phyloP scores from a whole-genome alignment of 2,888 invertebrate species.

The Azorinus chamasolen region DNA sequence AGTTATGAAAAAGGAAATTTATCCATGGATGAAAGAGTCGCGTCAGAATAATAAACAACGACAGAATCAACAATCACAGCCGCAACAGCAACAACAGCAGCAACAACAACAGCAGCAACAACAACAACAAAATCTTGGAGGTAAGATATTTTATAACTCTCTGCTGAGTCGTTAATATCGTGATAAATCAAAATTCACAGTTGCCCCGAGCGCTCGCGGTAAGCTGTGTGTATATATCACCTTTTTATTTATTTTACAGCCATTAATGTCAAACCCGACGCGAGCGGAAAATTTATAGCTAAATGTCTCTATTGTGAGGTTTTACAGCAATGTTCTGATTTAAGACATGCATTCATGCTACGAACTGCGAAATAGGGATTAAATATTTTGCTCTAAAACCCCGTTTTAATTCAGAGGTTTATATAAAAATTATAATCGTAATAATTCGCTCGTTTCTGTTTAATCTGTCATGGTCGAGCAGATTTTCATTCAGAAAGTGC shows the following conservation, averaged over 20 bases:
- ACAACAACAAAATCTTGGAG: constrained; percentile 44
- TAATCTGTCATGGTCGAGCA: too few species aligned
- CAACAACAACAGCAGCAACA: constrained; percentile 50
- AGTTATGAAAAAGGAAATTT: constrained; percentile 76
- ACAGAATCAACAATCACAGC: constrained; percentile 63
- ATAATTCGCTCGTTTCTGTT: too few species aligned
- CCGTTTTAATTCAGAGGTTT: too few species aligned
- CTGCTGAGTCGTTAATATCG: neutral
- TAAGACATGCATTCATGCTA: too few species aligned
- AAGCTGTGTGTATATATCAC: constrained; percentile 26
- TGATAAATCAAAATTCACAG: constrained; percentile 6
- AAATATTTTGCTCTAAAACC: too few species aligned
- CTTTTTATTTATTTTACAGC: constrained; percentile 53
- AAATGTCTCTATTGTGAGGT: constrained; percentile 29
- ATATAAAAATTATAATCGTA: too few species aligned
- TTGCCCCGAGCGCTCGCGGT: neutral
- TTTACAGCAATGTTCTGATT: too few species aligned
- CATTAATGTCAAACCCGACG: constrained; percentile 56
- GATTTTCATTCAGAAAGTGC: too few species aligned
- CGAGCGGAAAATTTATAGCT: constrained; percentile 55
- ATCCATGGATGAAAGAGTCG: constrained; percentile 84
- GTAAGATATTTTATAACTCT: constrained; percentile 32
- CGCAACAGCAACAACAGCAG: constrained; percentile 59
- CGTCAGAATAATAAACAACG: constrained; percentile 78
- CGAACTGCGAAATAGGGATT: too few species aligned